Conservation (phyloP, 2,113 vertebrate genomes). For the Tragulus kanchil region DNA sequence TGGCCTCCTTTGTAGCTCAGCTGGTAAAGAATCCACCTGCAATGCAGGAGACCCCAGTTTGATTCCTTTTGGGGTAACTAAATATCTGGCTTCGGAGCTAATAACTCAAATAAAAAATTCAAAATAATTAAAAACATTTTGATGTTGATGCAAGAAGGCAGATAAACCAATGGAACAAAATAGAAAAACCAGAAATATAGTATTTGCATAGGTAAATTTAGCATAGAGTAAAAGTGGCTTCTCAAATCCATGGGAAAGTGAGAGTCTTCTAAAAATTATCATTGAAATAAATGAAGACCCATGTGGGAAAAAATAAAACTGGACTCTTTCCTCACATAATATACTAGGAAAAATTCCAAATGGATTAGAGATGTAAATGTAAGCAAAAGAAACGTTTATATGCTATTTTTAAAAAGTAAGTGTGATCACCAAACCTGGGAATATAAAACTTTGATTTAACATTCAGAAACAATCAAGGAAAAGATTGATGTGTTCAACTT, state of each 20-base stretch:
- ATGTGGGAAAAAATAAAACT: background rate
- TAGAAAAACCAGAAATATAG: slow-evolving; percentile 4
- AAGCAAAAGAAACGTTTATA: slow-evolving; percentile 31
- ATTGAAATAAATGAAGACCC: slow-evolving; percentile 15
- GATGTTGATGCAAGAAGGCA: background rate
- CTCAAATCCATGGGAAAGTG: background rate
- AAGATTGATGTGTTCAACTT: background rate
- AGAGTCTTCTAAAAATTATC: background rate
- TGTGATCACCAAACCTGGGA: background rate
- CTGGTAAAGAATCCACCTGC: too few species aligned
- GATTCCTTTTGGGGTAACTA: too few species aligned
- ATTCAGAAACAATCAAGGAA: slow-evolving; percentile 15
- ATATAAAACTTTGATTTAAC: background rate
- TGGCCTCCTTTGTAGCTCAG: too few species aligned
- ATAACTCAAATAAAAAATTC: too few species aligned
- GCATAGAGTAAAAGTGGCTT: background rate
- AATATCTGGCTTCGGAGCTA: too few species aligned
- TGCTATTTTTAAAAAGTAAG: background rate
- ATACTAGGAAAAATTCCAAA: slow-evolving; percentile 57
- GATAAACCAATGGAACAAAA: background rate
- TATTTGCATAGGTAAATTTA: background rate
- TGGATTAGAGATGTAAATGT: slow-evolving; percentile 13
- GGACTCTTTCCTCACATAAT: background rate
- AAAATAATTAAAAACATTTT: slow-evolving; percentile 8
- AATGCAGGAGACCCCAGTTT: too few species aligned